A percentile compares a stretch with the other conserved stretches of the same genome.
Conservation (phyloP, 92 coral and sea anemone species). For the Actinernus sp. region DNA sequence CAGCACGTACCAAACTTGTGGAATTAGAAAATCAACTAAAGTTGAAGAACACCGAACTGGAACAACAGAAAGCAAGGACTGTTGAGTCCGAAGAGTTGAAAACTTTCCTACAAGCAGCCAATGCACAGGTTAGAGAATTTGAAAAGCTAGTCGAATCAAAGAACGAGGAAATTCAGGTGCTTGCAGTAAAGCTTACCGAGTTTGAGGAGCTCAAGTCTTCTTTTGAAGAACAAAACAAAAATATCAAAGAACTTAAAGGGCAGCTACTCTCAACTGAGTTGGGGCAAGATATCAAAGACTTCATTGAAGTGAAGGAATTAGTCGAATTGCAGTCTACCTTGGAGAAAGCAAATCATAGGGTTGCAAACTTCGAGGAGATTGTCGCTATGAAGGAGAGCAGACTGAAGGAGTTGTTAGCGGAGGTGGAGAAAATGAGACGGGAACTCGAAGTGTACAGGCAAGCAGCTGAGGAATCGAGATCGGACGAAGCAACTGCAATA, state of each 20-base stretch:
- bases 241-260: neutral
- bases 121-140: constrained; percentile 11
- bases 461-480: neutral
- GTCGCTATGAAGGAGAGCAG: constrained; percentile 1
- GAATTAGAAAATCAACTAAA: constrained; percentile 10
- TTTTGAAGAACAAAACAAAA: neutral
- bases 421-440: neutral
- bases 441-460: neutral
- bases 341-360: neutral
- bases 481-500: neutral
- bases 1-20: neutral
- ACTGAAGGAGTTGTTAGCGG: neutral
- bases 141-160: neutral
- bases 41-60: constrained; percentile 24
- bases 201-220: neutral
- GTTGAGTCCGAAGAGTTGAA: constrained; percentile 6
- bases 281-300: neutral
- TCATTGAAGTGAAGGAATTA: neutral
- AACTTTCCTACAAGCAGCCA: constrained; percentile 17
- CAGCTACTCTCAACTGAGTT: neutral
- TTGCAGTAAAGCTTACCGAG: neutral
- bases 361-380: constrained; percentile 3
- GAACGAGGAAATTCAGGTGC: neutral
- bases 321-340: neutral
- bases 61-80: constrained; percentile 1